Conservation (phyloP, 53 echinoderm and acorn worm species). For the Arbacia lixula region DNA sequence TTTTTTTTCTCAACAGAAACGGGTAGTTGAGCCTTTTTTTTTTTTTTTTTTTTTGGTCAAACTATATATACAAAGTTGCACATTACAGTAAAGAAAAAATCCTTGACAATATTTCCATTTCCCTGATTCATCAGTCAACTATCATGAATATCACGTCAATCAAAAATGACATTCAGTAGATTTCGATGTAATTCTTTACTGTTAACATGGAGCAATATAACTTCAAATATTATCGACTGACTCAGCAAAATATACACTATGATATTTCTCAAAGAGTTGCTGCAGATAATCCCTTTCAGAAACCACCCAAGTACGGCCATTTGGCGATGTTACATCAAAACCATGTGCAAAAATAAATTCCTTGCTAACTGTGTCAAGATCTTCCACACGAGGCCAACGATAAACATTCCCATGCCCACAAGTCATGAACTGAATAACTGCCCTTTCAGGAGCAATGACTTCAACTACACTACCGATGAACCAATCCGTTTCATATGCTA, state of each 20-base stretch:
- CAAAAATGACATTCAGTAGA: too few species aligned
- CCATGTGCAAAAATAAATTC: constrained; percentile 59
- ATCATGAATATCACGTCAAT: too few species aligned
- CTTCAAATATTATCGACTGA: too few species aligned
- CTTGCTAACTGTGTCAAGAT: constrained; percentile 35
- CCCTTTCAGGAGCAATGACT: constrained; percentile 18
- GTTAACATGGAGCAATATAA: too few species aligned
- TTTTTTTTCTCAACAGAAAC: too few species aligned
- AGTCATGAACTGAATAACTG: constrained; percentile 50
- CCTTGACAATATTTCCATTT: too few species aligned
- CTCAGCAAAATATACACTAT: constrained; percentile 44
- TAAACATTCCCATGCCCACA: constrained; percentile 38
- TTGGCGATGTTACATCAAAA: constrained; percentile 48
- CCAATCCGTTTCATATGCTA: constrained; percentile 63
- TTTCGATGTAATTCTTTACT: too few species aligned
- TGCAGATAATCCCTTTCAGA: constrained; percentile 48
- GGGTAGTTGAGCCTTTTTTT: too few species aligned
- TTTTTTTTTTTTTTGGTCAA: too few species aligned
- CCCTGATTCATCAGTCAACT: too few species aligned
- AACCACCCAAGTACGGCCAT: constrained; percentile 59
- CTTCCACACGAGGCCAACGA: constrained; percentile 57
- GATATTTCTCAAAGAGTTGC: constrained; percentile 29
- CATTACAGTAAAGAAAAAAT: too few species aligned
- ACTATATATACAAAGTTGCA: too few species aligned
- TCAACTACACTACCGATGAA: constrained; percentile 54